Evolutionary conservation across 2,888 invertebrate genomes (phyloP).

Genomic region (Dasysyrphus tricinctus): DNA sequence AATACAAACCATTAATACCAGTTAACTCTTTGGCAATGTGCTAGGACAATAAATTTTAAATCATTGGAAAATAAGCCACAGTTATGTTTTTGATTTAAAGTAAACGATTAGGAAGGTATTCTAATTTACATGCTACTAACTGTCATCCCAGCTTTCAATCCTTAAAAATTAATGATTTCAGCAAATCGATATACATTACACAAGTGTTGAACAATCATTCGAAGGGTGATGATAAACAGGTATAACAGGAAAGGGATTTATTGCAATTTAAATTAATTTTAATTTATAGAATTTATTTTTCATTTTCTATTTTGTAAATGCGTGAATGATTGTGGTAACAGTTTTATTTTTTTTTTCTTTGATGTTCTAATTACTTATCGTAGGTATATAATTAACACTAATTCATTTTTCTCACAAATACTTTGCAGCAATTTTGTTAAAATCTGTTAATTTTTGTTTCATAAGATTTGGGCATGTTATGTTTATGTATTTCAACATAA

Average conservation of each 20-base stretch:
- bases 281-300: neutral
- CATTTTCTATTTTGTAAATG: slow-evolving; percentile 12
- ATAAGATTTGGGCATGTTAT: slow-evolving; percentile 83
- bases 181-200: slow-evolving; percentile 29
- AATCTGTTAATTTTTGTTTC: slow-evolving; percentile 79
- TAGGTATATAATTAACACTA: slow-evolving; percentile 59
- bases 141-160: neutral
- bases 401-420: slow-evolving; percentile 53
- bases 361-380: slow-evolving; percentile 33
- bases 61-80: neutral
- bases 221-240: neutral
- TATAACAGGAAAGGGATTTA: neutral
- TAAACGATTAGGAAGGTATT: neutral
- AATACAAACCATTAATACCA: slow-evolving; percentile 3
- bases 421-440: slow-evolving; percentile 67
- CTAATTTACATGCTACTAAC: neutral
- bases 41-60: neutral
- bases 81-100: neutral
- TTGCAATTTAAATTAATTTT: neutral
- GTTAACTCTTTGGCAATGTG: neutral
- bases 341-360: slow-evolving; percentile 31
- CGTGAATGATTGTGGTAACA: slow-evolving; percentile 55
- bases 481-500: slow-evolving; percentile 68
- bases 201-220: neutral
- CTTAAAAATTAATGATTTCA: slow-evolving; percentile 33